Evolutionary conservation across 2,888 invertebrate genomes (phyloP).

Genomic region (Candidula unifasciata): DNA sequence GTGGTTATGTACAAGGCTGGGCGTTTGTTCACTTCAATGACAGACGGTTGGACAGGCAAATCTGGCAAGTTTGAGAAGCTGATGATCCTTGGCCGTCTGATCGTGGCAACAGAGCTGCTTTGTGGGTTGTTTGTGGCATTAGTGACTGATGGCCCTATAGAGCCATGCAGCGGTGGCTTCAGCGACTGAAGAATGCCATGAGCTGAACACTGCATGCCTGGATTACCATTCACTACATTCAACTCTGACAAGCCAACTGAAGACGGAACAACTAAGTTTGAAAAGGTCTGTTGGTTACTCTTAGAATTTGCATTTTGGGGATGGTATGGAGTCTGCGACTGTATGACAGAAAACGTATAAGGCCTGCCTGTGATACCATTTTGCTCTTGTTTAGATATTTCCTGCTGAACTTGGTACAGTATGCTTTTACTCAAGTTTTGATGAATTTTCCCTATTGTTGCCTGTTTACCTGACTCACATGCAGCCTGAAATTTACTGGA

Average conservation of each 20-base stretch:
- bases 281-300: not conserved
- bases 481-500: not conserved
- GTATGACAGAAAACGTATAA: not conserved
- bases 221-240: constrained; percentile 17
- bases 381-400: not conserved
- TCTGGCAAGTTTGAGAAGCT: constrained; percentile 9
- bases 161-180: not conserved
- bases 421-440: not conserved
- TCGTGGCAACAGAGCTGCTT: not conserved
- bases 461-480: constrained; percentile 11
- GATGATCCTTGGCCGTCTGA: constrained; percentile 5
- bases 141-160: not conserved
- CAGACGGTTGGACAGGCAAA: not conserved
- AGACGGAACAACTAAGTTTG: not conserved
- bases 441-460: constrained; percentile 6
- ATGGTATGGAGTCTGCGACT: not conserved
- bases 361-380: too few relatives aligned
- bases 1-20: not conserved
- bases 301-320: not conserved
- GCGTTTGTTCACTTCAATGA: not conserved
- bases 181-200: not conserved
- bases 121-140: not conserved
- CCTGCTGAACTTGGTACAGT: not conserved
- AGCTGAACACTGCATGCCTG: not conserved
- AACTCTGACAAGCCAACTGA: constrained; percentile 32